Percentiles rank a stretch among this genome's conserved stretches.
Conservation (phyloP, 2,113 vertebrate species). For the rabbit (Oryctolagus cuniculus) region mOryCun1.1 NC_091439.1:100007501-100008000, state of each 20-base stretch:
- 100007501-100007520: background rate
- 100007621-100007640: background rate
- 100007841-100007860: background rate
- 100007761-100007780: background rate
- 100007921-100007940: accelerated
- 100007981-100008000: background rate
- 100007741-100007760: background rate
- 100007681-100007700: background rate
- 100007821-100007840: too few relatives aligned
- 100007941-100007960: background rate
- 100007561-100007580: background rate
- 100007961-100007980: background rate
- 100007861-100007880: background rate
- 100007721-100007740: background rate
- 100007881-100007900: background rate
- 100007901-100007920: background rate
- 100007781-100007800: background rate
- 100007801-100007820: too few relatives aligned
- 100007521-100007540: background rate
- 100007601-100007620: background rate
- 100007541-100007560: background rate
- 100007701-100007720: background rate
- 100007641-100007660: background rate
- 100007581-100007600: background rate
- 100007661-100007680: background rate